A percentile compares a stretch with the other conserved stretches of the same genome.
These are phyloP conservation scores for Caradrina kadenii DNA, from an alignment of 2,888 invertebrate species.

Conservation along the genomic window DNA sequence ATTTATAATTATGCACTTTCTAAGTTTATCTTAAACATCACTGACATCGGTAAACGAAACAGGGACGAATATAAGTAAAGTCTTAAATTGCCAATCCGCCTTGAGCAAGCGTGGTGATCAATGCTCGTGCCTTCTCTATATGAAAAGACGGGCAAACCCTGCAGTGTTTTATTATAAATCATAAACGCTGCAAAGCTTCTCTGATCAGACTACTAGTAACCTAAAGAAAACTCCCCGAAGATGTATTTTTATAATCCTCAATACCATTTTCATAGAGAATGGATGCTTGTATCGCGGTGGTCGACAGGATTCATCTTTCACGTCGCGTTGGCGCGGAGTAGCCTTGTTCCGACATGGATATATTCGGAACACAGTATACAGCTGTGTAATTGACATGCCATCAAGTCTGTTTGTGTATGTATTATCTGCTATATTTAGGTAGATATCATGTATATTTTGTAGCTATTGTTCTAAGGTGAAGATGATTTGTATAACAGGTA, in stretches of 20 bases:
- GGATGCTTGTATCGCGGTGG: conserved; percentile 34
- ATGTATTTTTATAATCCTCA: conserved; percentile 28
- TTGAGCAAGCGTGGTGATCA: too few relatives aligned
- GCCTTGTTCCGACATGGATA: conserved; percentile 41
- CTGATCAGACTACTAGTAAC: not conserved
- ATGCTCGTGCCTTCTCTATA: too few relatives aligned
- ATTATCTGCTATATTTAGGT: not conserved
- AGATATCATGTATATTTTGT: not conserved
- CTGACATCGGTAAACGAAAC: too few relatives aligned
- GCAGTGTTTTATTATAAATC: too few relatives aligned
- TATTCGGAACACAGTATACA: conserved; percentile 37
- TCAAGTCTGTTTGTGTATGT: conserved; percentile 3
- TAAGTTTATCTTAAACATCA: too few relatives aligned
- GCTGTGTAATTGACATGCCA: conserved; percentile 30
- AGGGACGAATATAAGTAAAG: too few relatives aligned
- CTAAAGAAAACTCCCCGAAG: not conserved
- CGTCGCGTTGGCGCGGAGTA: conserved; percentile 27
- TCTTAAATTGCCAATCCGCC: too few relatives aligned
- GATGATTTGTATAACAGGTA: too few relatives aligned
- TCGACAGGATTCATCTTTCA: conserved; percentile 55
- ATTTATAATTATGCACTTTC: too few relatives aligned
- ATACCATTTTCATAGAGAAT: conserved; percentile 51
- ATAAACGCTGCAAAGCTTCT: too few relatives aligned
- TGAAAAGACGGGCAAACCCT: too few relatives aligned
- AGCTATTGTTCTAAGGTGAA: too few relatives aligned